Evolutionary conservation across 2,888 invertebrate genomes (phyloP).

Genomic region (Pelosia muscerda): DNA sequence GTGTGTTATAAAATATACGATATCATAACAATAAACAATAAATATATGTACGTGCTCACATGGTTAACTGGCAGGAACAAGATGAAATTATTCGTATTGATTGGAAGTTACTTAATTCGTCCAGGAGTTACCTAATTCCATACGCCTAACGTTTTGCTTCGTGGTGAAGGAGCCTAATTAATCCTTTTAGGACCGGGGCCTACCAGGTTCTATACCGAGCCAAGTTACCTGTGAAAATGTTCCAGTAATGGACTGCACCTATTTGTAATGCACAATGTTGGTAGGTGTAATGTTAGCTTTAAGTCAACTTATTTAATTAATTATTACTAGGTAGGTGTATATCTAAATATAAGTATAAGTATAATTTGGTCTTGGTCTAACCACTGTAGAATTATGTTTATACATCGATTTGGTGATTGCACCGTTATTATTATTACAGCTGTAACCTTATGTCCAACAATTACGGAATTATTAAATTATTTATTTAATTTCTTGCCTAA

Average conservation of each 20-base stretch:
- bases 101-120: not conserved
- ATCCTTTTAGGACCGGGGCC: not conserved
- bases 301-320: slow-evolving; percentile 26
- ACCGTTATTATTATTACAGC: slow-evolving; percentile 3
- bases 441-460: slow-evolving; percentile 14
- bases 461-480: not conserved
- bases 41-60: not conserved
- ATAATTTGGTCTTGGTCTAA: slow-evolving; percentile 18
- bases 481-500: slow-evolving; percentile 36
- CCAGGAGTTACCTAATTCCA: not conserved
- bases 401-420: slow-evolving; percentile 20
- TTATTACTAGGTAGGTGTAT: no score
- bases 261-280: slow-evolving; percentile 62
- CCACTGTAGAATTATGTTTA: slow-evolving; percentile 24
- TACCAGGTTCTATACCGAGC: not conserved
- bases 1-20: not conserved
- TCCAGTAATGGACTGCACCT: slow-evolving; percentile 53
- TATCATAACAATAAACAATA: not conserved
- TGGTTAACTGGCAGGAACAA: not conserved
- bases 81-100: not conserved
- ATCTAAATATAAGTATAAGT: slow-evolving; percentile 22
- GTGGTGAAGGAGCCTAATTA: not conserved
- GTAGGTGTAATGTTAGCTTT: slow-evolving; percentile 31
- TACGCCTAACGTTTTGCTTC: not conserved
- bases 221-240: slow-evolving; percentile 7